Percentiles rank a stretch among this genome's conserved stretches.
Evolutionary conservation across 2,113 vertebrate species (phyloP).

Genomic region (Dendrocopos noguchii): DNA sequence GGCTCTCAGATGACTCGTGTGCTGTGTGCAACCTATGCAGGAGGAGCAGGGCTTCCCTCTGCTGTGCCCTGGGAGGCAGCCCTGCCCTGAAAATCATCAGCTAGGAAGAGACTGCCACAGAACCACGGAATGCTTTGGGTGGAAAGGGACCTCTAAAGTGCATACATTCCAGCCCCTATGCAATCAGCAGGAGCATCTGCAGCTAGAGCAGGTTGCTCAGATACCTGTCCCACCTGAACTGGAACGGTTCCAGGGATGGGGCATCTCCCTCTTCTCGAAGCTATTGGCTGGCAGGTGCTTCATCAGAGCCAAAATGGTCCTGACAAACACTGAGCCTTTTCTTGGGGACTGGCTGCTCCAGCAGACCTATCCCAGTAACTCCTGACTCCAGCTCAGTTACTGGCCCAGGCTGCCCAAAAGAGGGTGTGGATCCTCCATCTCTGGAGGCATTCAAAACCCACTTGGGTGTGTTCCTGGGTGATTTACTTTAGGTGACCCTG

Average conservation of each 20-base stretch:
- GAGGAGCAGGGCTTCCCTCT: not conserved
- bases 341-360: not conserved
- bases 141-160: not conserved
- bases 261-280: not conserved
- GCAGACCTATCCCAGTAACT: not conserved
- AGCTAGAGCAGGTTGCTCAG: not conserved
- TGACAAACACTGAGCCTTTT: too few species aligned
- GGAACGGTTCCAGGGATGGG: not conserved
- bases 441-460: too few species aligned
- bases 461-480: too few species aligned
- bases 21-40: not conserved
- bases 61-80: accelerated
- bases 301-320: not conserved
- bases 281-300: not conserved
- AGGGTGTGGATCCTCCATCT: too few species aligned
- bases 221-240: not conserved
- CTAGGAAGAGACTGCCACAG: not conserved
- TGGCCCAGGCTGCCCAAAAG: too few species aligned
- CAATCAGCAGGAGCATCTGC: not conserved
- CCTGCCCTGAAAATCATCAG: not conserved
- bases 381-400: not conserved
- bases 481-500: too few species aligned
- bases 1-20: not conserved
- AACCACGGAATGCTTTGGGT: too few species aligned
- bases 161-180: not conserved